Base-by-base conservation (phyloP, 2,113 vertebrate species). In the Halcyon malimbica region DNA sequence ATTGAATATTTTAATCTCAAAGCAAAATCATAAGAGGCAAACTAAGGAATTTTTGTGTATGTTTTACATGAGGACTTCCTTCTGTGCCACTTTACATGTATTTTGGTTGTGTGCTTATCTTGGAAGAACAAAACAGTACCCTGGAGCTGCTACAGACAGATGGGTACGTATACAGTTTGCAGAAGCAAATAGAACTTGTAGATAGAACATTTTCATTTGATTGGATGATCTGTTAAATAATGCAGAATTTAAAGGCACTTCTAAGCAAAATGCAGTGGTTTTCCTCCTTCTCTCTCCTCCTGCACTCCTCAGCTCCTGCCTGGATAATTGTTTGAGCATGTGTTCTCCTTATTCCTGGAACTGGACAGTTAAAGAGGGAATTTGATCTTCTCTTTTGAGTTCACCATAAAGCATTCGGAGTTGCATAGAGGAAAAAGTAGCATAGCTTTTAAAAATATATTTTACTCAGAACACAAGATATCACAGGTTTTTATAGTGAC, bases 121-220 rank as follows among this genome's bases (percentile, higher is more conserved):
- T 90, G 48, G 82, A 90, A 91, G 89, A 94, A 18, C 9, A 53
- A 73, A 92, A 80, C 11, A 46, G 64, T 76, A 68, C 35, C 83
- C 62, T 51, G 78, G 37, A 90, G 87, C 60, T 10, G 20, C 70
- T 95, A 53, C 63, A 84, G 41, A 65, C 54, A 81, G 80, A 80
- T 82, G 69, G 21, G 17, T 69, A 76, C 62, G 73, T 84, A 95
- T 80, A 90, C 54, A 86, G 64, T 83, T 88, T 87, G 73, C 68
- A 87, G 81, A 87, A 87, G 51, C 33, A 95, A 95, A 80, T 25
- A 80, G 56, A 87, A 90, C 44, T 88, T 80, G 76, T 11, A 67
- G 65, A 95, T 95, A 91, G 78, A 95, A 89, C 57, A 10, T 84
- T 89, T 87, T 53, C 13, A n/a, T 24, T 91, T 70, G 42, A 8